phyloP scores from a whole-genome alignment of 2,113 vertebrate genomes.

The Strix uralensis region DNA sequence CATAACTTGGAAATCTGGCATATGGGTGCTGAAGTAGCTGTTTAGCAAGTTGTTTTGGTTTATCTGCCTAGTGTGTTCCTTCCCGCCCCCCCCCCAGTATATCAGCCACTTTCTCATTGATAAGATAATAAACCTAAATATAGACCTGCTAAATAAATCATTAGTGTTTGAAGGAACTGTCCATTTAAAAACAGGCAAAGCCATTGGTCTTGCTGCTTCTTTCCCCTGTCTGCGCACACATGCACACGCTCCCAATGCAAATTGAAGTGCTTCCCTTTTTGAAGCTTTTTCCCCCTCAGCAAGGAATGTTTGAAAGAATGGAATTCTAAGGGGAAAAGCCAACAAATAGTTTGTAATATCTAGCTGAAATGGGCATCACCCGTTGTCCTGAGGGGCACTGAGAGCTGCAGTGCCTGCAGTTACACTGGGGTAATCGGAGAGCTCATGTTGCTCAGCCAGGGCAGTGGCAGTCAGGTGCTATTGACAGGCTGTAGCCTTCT shows the following conservation, averaged over 20 bases:
- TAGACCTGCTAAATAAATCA: background rate
- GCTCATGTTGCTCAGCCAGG: background rate
- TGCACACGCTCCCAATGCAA: background rate
- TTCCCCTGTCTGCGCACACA: background rate
- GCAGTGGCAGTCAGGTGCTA: background rate
- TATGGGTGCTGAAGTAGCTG: background rate
- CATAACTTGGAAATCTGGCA: background rate
- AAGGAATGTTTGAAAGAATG: background rate
- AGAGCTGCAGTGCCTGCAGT: background rate
- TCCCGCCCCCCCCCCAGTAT: background rate
- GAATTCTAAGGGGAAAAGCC: background rate
- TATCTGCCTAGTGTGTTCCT: background rate
- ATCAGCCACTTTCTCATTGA: background rate
- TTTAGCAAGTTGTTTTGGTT: background rate
- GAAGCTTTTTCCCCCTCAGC: background rate
- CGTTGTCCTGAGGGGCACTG: background rate
- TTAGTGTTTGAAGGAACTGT: background rate
- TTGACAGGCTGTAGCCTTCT: background rate
- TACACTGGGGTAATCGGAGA: fast-evolving
- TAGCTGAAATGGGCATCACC: background rate
- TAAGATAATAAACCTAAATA: background rate
- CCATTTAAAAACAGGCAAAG: background rate
- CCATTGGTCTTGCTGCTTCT: background rate
- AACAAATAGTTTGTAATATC: background rate
- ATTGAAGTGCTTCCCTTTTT: background rate